Evolutionary conservation across 1,140 invertebrate genomes (phyloP).

Genomic region (Papilio polytes): DNA sequence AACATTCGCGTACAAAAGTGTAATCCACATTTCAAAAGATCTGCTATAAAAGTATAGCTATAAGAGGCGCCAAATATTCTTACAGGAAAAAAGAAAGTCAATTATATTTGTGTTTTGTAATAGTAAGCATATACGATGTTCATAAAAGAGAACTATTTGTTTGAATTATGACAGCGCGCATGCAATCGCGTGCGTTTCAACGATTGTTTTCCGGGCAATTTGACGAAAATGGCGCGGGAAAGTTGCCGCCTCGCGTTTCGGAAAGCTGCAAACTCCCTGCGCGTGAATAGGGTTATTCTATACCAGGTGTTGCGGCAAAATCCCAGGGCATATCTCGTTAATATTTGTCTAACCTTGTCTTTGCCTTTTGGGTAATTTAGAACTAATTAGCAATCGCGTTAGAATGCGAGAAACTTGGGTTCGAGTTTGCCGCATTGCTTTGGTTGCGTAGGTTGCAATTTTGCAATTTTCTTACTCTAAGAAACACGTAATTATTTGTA

Average conservation of each 20-base stretch:
- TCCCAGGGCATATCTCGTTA: not conserved
- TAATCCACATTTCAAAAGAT: no score
- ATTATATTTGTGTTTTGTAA: slow-evolving; percentile 9
- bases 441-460: not conserved
- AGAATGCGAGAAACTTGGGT: not conserved
- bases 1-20: no score
- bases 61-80: not conserved
- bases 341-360: not conserved
- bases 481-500: not conserved
- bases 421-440: not conserved
- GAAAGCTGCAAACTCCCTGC: slow-evolving; percentile 54
- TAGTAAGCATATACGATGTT: not conserved
- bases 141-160: slow-evolving; percentile 8
- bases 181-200: slow-evolving; percentile 61
- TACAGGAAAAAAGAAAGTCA: slow-evolving; percentile 1
- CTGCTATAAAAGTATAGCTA: no score
- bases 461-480: not conserved
- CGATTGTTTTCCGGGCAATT: slow-evolving; percentile 59
- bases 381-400: slow-evolving; percentile 13
- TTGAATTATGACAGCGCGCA: slow-evolving; percentile 43
- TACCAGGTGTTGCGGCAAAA: not conserved
- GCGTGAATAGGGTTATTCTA: slow-evolving; percentile 42
- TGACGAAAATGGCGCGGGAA: slow-evolving; percentile 67
- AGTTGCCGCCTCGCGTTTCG: slow-evolving; percentile 48
- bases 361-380: slow-evolving; percentile 24